phyloP scores from a whole-genome alignment of 2,888 invertebrate species.

The Horisme vitalbata region DNA sequence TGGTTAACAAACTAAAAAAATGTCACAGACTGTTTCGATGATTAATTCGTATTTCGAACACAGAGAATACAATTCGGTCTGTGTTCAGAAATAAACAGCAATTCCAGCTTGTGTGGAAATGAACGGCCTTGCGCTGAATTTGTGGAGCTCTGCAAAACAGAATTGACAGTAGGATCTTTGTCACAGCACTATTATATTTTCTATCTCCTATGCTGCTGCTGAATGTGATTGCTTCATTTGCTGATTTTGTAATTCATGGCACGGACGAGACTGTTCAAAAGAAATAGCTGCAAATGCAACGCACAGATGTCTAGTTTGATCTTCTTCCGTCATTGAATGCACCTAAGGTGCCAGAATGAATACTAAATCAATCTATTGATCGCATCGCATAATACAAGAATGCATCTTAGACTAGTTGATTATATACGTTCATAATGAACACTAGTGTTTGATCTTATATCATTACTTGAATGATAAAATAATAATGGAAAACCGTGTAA shows the following conservation, averaged over 20 bases:
- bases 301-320: constrained; percentile 3
- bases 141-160: constrained; percentile 36
- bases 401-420: constrained; percentile 12
- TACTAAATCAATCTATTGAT: constrained; percentile 20
- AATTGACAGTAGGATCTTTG: constrained; percentile 14
- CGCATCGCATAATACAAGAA: constrained; percentile 12
- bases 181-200: constrained; percentile 7
- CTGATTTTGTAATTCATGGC: constrained; percentile 2
- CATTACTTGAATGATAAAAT: constrained; percentile 1
- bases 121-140: constrained; percentile 57
- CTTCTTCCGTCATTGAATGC: constrained; percentile 19
- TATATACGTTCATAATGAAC: constrained; percentile 17
- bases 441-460: constrained; percentile 13
- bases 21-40: constrained; percentile 39
- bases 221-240: background rate
- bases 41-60: constrained; percentile 41
- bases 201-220: background rate
- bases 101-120: constrained; percentile 47
- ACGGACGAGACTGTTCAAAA: background rate
- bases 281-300: background rate
- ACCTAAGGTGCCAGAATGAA: constrained; percentile 20
- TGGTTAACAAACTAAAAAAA: constrained; percentile 24
- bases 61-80: constrained; percentile 42
- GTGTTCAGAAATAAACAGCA: constrained; percentile 45
- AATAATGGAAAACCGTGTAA: background rate